phyloP scores from a whole-genome alignment of 1,140 invertebrate species.

The Paramacrobiotus metropolitanus region DNA sequence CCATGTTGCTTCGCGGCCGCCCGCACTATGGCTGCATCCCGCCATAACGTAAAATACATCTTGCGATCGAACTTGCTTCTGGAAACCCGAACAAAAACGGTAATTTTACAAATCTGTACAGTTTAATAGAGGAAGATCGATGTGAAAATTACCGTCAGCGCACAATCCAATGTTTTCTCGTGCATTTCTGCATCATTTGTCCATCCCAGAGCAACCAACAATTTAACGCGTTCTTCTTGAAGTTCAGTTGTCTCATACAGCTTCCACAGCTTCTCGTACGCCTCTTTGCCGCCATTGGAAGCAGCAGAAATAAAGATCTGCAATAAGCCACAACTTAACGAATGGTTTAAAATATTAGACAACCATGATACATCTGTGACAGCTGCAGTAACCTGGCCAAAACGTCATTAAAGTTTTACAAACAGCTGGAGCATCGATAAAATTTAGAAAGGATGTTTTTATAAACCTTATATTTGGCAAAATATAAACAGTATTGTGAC shows the following conservation, averaged over 20 bases:
- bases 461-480: too few species aligned
- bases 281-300: conserved; percentile 19
- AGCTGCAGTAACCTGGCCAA: too few species aligned
- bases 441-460: too few species aligned
- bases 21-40: conserved; percentile 18
- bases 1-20: conserved; percentile 24
- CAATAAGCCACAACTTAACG: not conserved
- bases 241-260: conserved; percentile 25
- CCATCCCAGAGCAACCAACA: conserved; percentile 20
- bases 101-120: too few species aligned
- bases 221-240: conserved; percentile 25
- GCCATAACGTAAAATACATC: conserved; percentile 26
- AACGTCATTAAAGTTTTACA: too few species aligned
- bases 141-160: conserved; percentile 20
- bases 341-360: not conserved
- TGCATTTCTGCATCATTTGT: conserved; percentile 18
- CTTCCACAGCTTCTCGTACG: conserved; percentile 22
- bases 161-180: conserved; percentile 22
- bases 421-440: too few species aligned
- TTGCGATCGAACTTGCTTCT: conserved; percentile 27
- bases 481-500: too few species aligned
- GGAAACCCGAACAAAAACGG: conserved; percentile 10
- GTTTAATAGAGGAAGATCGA: too few species aligned
- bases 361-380: too few species aligned
- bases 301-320: conserved; percentile 23